A percentile compares a stretch with the other conserved stretches of the same genome.
Evolutionary conservation across 2,888 invertebrate genomes (phyloP).

Genomic region (Sinopyrophorus schimmeli): DNA sequence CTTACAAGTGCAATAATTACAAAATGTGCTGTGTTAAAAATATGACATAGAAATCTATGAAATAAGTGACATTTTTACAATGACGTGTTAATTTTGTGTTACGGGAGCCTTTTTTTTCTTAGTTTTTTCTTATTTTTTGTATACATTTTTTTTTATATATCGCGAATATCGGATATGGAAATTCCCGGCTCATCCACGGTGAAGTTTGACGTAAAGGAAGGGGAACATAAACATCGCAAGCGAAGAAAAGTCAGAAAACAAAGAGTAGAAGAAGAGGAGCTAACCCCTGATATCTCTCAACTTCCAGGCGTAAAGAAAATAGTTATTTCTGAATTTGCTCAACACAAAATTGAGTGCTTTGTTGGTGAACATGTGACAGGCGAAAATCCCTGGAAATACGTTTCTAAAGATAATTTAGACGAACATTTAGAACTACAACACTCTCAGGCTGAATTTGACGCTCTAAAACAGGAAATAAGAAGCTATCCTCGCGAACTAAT

Average conservation of each 20-base stretch:
- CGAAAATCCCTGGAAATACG: slow-evolving; percentile 73
- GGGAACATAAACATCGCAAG: background rate
- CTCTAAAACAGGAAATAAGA: slow-evolving; percentile 51
- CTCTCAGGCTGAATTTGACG: slow-evolving; percentile 57
- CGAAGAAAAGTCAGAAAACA: background rate
- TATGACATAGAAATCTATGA: too few species aligned
- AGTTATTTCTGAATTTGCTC: slow-evolving; percentile 61
- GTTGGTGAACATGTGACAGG: slow-evolving; percentile 71
- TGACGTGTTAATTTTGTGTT: too few species aligned
- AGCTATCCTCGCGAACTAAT: slow-evolving; percentile 55
- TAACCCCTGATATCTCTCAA: slow-evolving; percentile 48
- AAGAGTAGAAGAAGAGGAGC: background rate
- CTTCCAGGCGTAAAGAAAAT: slow-evolving; percentile 62
- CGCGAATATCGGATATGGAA: too few species aligned
- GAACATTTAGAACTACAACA: slow-evolving; percentile 65
- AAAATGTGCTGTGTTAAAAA: too few species aligned
- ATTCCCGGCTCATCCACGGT: too few species aligned
- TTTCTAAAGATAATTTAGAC: slow-evolving; percentile 64
- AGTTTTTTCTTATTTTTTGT: too few species aligned
- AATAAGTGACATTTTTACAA: too few species aligned
- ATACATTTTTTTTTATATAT: too few species aligned
- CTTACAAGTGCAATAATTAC: too few species aligned
- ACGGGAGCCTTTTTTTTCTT: too few species aligned
- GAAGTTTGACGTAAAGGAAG: background rate
- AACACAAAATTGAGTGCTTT: slow-evolving; percentile 64